These are phyloP conservation scores for Sarcophilus harrisii DNA, from an alignment of 2,797 vertebrate species.

Conservation along the genomic window DNA sequence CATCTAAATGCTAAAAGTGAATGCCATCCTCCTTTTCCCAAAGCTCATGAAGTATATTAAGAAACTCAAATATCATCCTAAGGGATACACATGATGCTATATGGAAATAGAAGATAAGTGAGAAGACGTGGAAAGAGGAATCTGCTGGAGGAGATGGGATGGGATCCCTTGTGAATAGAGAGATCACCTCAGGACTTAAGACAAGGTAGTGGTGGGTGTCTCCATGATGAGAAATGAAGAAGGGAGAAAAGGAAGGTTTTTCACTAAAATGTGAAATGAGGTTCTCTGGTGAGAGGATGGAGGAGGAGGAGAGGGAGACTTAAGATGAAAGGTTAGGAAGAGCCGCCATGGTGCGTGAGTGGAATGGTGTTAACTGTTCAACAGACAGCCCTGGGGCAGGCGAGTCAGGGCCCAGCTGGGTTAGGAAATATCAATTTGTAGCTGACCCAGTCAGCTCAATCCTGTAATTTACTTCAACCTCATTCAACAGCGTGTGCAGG, in stretches of 20 bases:
- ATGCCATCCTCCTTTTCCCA: neutral
- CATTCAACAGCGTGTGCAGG: neutral
- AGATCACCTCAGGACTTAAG: neutral
- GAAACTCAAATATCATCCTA: neutral
- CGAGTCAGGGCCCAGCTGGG: neutral
- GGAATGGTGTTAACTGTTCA: neutral
- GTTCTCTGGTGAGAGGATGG: neutral
- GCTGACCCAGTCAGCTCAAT: neutral
- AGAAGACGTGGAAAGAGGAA: neutral
- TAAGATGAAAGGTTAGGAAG: neutral
- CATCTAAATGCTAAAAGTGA: neutral
- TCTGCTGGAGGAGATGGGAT: neutral
- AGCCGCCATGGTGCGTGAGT: neutral
- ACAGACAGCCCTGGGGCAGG: neutral
- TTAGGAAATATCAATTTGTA: neutral
- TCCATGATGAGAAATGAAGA: neutral
- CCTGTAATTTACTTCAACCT: neutral
- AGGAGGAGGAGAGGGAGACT: neutral
- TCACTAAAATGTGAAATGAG: neutral
- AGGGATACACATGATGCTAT: neutral
- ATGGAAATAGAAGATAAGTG: neutral
- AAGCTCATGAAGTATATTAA: neutral
- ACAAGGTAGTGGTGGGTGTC: neutral
- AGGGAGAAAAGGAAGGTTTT: neutral
- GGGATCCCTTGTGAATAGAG: neutral